Evolutionary conservation across 2,113 vertebrate genomes (phyloP).

Genomic region (Leucosticte australis): DNA sequence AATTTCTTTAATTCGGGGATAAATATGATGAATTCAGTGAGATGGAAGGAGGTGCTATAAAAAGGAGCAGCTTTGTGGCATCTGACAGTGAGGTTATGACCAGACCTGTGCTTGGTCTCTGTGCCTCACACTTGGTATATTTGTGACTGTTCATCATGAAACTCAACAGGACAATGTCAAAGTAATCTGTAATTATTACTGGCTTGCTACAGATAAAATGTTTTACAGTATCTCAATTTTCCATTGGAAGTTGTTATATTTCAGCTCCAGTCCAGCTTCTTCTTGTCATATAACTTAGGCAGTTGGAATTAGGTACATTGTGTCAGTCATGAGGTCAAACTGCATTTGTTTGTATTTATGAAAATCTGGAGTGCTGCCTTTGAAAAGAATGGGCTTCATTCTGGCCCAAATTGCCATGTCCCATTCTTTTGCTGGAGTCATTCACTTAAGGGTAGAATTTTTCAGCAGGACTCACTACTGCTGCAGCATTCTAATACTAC

Average conservation of each 20-base stretch:
- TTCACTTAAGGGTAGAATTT: neutral
- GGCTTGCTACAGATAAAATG: neutral
- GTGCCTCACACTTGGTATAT: neutral
- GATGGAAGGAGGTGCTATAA: neutral
- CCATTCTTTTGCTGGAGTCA: neutral
- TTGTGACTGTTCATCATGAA: neutral
- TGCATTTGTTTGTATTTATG: neutral
- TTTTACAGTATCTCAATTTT: neutral
- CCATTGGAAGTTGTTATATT: neutral
- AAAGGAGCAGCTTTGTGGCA: neutral
- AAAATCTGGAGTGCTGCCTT: neutral
- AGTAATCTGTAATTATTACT: neutral
- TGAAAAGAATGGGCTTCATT: neutral
- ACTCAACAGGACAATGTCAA: neutral
- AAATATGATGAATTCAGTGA: neutral
- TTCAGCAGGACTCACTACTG: neutral
- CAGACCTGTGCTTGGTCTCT: neutral
- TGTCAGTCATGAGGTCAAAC: neutral
- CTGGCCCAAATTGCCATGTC: neutral
- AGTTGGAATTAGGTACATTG: neutral
- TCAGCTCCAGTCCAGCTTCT: neutral
- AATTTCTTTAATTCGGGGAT: neutral
- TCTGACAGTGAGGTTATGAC: neutral
- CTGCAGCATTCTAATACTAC: neutral
- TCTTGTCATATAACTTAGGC: neutral